Evolutionary conservation across 2,113 vertebrate genomes (phyloP).

Genomic region (Anarhynchus alexandrinus): DNA sequence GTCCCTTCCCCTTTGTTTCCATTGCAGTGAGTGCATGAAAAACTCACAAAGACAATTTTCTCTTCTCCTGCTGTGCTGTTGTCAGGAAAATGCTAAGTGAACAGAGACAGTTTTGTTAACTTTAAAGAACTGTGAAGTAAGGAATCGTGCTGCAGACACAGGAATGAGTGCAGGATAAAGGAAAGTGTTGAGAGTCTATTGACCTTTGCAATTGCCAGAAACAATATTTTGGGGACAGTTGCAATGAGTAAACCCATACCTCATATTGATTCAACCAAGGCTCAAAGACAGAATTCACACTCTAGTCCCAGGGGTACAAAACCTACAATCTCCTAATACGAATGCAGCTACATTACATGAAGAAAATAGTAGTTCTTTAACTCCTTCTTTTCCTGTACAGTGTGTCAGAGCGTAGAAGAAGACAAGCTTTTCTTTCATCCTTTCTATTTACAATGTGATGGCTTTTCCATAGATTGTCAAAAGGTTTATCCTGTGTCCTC

Average conservation of each 20-base stretch:
- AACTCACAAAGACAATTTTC: background rate
- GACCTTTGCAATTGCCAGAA: slow-evolving; percentile 14
- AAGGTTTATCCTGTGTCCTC: background rate
- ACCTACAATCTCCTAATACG: background rate
- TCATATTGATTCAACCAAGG: background rate
- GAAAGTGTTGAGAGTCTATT: background rate
- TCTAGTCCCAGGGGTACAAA: background rate
- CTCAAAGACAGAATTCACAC: background rate
- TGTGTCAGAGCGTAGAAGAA: background rate
- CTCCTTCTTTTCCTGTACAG: background rate
- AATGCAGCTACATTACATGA: background rate
- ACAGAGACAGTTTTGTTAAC: background rate
- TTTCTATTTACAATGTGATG: background rate
- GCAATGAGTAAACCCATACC: background rate
- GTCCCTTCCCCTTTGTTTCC: background rate
- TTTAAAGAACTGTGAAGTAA: background rate
- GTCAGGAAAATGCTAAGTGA: background rate
- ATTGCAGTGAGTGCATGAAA: background rate
- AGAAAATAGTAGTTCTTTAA: background rate
- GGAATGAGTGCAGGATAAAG: background rate
- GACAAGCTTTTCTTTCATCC: background rate
- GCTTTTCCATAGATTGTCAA: background rate
- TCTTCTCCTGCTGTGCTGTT: background rate
- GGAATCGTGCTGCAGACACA: background rate
- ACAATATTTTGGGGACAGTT: background rate